Evolutionary conservation across 2,797 vertebrate species (phyloP), one percentile per base, ranked within the genome.

Genomic region (Enteromius mattozi): DNA sequence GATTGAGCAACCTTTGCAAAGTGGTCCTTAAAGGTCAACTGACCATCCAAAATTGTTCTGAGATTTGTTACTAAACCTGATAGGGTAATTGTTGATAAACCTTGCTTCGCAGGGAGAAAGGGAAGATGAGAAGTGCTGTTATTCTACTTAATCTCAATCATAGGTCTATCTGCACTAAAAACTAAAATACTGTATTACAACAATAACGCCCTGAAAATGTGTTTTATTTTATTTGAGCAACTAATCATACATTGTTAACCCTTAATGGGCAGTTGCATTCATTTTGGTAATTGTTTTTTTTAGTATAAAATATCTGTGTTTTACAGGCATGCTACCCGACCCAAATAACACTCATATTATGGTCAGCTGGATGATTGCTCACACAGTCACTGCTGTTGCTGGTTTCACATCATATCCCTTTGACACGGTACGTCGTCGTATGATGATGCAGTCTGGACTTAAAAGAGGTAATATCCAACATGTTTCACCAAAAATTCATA

Each of bases 361-460:
- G 51, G 88, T 98, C 88, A 99, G 97, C 95, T 99, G 98, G 98
- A 97, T 97, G 96, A 99, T 98, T 0, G 97, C 97, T 61, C 97
- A 99, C 92, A 79, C 85, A 0, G 97, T 99, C 88, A 98, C 97
- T 0, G 96, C 96, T 0, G 96, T 98, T 0, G 96, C 97, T 0
- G 97, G 97, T 2, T 91, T 99, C 87, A 92, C 88, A 21, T 99
- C 97, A 12, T 99, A 98, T 89, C 98, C 97, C 8, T 98, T 98
- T 33, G 97, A 98, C 90, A 99, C 97, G 0, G 97, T 99, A 81
- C 96, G 97, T 82, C 96, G 97, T 87, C 96, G 97, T 83, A 97
- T 98, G 97, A 98, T 99, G 97, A 98, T 98, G 97, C 97, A 97
- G 95, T 97, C 97, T 0, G 98, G 97, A 40, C 96, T 95, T 78